Evolutionary conservation across 2,888 invertebrate genomes (phyloP), one percentile per base, ranked within the genome.

Genomic region (Geophilus truncorum): DNA sequence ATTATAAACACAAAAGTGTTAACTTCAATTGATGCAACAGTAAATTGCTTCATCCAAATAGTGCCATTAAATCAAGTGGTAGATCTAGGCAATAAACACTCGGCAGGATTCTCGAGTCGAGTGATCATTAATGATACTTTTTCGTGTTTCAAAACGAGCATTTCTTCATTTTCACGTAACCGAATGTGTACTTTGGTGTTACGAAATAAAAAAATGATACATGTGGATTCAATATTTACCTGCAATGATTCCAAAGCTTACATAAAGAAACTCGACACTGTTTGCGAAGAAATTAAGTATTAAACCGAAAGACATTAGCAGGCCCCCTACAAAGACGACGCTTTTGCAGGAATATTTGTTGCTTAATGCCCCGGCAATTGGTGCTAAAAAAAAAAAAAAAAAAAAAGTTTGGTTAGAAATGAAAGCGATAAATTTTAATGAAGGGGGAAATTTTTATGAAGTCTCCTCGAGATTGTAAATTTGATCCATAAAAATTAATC

Each of bases 161-260:
- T n/a, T n/a, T n/a, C n/a, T n/a, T n/a, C n/a, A n/a, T n/a, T n/a
- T n/a, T n/a, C n/a, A n/a, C n/a, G n/a, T n/a, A n/a, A n/a, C n/a
- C n/a, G n/a, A n/a, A n/a, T n/a, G n/a, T n/a, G n/a, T n/a, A n/a
- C n/a, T n/a, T n/a, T n/a, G n/a, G n/a, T n/a, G n/a, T n/a, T n/a
- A 40, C 4, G 0, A 40, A 40, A 40, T 40, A 12, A 7, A n/a
- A 7, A 40, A n/a, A 15, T 2, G n/a, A 40, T 40, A 2, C 12
- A 40, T 7, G 9, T 23, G 21, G 4, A 75, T 25, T 23, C 2
- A 30, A 32, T 70, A 83, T 87, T 87, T 83, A 92, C 92, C 92
- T 83, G 92, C 92, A 84, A 93, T 89, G 12, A 93, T 90, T 40
- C 93, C 93, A 83, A 93, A 92, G 77, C 92, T 92, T 82, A 93